Conservation (phyloP, 1,140 invertebrate genomes). For the Drosophila nebulosa region DNA sequence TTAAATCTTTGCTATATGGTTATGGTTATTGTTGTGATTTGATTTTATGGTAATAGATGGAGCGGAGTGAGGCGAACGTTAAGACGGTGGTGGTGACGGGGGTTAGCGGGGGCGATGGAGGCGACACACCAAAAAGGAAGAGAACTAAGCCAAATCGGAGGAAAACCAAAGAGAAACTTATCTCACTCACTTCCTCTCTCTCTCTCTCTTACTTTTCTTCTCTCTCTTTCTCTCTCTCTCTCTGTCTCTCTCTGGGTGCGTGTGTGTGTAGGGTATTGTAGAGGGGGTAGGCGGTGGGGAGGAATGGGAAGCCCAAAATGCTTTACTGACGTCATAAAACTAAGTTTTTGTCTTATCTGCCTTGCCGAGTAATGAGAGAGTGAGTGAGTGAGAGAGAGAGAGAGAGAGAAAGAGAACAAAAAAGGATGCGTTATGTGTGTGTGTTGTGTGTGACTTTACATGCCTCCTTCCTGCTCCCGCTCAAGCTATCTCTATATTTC, state of each 20-base stretch:
- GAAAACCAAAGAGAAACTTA: slow-evolving; percentile 18
- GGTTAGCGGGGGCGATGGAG: too few relatives aligned
- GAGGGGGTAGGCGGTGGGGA: not conserved
- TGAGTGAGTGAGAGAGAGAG: not conserved
- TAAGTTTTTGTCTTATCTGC: slow-evolving; percentile 74
- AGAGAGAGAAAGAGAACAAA: not conserved
- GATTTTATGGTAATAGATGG: slow-evolving; percentile 76
- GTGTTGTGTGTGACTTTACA: not conserved
- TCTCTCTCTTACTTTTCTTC: not conserved
- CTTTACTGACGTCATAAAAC: slow-evolving; percentile 77
- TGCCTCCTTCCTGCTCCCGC: not conserved
- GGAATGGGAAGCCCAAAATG: slow-evolving; percentile 65
- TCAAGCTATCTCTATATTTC: not conserved
- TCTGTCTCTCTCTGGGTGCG: slow-evolving; percentile 31
- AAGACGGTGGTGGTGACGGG: not conserved
- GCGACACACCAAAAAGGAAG: slow-evolving; percentile 11
- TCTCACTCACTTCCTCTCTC: slow-evolving; percentile 11
- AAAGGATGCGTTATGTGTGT: slow-evolving; percentile 44
- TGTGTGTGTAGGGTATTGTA: slow-evolving; percentile 7
- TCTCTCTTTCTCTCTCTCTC: not conserved
- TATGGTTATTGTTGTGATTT: slow-evolving; percentile 79
- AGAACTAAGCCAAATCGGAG: slow-evolving; percentile 1
- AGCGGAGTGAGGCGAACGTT: slow-evolving; percentile 10
- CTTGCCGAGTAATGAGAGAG: slow-evolving; percentile 45
- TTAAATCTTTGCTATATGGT: slow-evolving; percentile 79